Percentiles rank a stretch among this genome's conserved stretches.
Evolutionary conservation across 92 coral and sea anemone species (phyloP).

Genomic region (Phenganax stokvisi): DNA sequence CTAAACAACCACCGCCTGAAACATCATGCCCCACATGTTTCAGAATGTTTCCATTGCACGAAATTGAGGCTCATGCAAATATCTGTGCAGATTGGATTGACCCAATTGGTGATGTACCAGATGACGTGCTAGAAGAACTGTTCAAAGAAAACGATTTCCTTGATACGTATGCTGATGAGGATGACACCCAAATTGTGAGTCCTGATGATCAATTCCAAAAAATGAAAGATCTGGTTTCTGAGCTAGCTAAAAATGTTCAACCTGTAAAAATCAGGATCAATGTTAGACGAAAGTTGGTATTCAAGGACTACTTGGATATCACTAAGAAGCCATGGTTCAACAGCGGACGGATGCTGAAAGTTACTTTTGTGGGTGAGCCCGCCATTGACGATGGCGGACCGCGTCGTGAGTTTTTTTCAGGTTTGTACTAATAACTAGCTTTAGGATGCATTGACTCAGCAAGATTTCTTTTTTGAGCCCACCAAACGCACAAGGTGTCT

Average conservation of each 20-base stretch:
- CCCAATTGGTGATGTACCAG: constrained; percentile 52
- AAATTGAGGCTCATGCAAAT: constrained; percentile 60
- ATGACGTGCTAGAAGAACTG: constrained; percentile 30
- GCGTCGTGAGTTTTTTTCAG: constrained; percentile 61
- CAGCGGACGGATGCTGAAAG: constrained; percentile 46
- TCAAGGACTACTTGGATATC: constrained; percentile 53
- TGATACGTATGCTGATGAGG: constrained; percentile 1
- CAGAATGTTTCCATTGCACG: constrained; percentile 45
- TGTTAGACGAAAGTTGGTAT: constrained; percentile 45
- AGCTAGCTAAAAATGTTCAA: constrained; percentile 27
- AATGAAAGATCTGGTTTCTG: constrained; percentile 36
- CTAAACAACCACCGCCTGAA: constrained; percentile 10
- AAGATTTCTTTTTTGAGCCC: neutral
- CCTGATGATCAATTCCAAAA: constrained; percentile 13
- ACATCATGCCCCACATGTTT: constrained; percentile 50
- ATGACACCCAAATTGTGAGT: constrained; percentile 41
- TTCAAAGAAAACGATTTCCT: constrained; percentile 5
- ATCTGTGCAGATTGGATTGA: constrained; percentile 54
- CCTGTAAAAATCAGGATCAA: constrained; percentile 43
- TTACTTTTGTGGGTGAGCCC: constrained; percentile 60
- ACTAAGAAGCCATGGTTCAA: constrained; percentile 66
- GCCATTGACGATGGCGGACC: constrained; percentile 72
- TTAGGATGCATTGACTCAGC: constrained; percentile 11
- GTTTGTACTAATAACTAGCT: constrained; percentile 34
- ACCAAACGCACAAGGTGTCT: neutral